Conservation (phyloP, 2,888 invertebrate genomes). For the Adelognathus sp. region DNA sequence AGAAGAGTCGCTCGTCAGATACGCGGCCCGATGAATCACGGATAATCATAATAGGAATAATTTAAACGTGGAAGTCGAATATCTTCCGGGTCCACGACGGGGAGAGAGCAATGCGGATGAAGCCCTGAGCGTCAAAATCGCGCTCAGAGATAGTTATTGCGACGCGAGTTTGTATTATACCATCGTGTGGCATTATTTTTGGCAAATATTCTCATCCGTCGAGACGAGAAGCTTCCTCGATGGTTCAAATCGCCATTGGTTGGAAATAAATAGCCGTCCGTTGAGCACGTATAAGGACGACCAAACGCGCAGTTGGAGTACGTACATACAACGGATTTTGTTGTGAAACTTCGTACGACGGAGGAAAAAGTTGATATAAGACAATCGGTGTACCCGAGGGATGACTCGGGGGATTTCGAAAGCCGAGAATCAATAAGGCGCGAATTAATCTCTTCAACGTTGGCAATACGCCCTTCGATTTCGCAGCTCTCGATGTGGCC, state of each 20-base stretch:
- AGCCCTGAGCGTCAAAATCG: constrained; percentile 38
- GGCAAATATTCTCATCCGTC: constrained; percentile 22
- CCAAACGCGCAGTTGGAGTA: background rate
- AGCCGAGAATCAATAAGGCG: no score
- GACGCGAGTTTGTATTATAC: constrained; percentile 7
- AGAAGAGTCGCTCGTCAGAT: background rate
- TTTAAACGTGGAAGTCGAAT: background rate
- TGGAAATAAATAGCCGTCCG: background rate
- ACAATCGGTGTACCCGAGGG: no score
- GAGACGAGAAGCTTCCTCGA: background rate
- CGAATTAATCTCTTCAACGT: no score
- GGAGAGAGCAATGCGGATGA: background rate
- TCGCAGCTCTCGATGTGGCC: no score
- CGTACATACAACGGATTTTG: background rate
- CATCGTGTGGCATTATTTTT: constrained; percentile 39
- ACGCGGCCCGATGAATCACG: background rate
- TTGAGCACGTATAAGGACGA: background rate
- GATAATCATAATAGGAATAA: background rate
- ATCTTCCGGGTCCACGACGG: background rate
- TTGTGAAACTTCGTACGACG: background rate
- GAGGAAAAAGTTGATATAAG: background rate
- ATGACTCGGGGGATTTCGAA: no score
- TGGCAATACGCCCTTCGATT: no score
- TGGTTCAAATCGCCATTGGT: constrained; percentile 33
- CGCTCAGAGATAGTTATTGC: constrained; percentile 49